A percentile compares a stretch with the other conserved stretches of the same genome.
These are phyloP conservation scores for Echinops telfairi DNA, from an alignment of 2,113 vertebrate species.

Conservation along the genomic window DNA sequence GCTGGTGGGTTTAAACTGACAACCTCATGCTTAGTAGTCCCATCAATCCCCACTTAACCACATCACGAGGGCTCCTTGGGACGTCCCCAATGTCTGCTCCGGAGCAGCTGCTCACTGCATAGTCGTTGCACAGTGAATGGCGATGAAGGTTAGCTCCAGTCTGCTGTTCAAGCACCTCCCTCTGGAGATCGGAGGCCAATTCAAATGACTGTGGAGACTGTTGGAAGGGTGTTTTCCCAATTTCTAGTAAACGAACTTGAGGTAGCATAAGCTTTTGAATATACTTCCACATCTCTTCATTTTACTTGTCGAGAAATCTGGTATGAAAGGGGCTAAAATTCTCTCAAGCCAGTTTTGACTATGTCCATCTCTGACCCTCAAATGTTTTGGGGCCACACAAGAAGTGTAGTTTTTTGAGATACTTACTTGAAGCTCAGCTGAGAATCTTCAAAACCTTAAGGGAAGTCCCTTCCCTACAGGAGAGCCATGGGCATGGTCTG, in stretches of 20 bases:
- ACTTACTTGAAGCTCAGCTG: neutral
- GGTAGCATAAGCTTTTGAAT: neutral
- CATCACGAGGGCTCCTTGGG: neutral
- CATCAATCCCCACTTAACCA: too few species aligned
- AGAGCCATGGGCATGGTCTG: neutral
- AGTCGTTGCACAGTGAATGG: neutral
- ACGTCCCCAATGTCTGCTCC: neutral
- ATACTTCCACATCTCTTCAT: neutral
- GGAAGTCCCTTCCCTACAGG: neutral
- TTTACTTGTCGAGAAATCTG: neutral
- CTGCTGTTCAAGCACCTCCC: neutral
- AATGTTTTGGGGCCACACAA: neutral
- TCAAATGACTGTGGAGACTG: neutral
- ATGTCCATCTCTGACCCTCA: neutral
- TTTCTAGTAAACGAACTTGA: too few species aligned
- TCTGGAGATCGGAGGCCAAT: neutral
- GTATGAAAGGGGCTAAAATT: neutral
- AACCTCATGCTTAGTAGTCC: too few species aligned
- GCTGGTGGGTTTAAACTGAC: too few species aligned
- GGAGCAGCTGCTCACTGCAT: neutral
- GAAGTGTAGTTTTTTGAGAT: neutral
- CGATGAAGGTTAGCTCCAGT: neutral
- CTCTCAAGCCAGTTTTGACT: neutral
- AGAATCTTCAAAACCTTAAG: neutral
- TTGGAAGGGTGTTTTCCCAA: neutral